Evolutionary conservation across 2,797 vertebrate genomes (phyloP).

Genomic region (Alexandromys oeconomus): DNA sequence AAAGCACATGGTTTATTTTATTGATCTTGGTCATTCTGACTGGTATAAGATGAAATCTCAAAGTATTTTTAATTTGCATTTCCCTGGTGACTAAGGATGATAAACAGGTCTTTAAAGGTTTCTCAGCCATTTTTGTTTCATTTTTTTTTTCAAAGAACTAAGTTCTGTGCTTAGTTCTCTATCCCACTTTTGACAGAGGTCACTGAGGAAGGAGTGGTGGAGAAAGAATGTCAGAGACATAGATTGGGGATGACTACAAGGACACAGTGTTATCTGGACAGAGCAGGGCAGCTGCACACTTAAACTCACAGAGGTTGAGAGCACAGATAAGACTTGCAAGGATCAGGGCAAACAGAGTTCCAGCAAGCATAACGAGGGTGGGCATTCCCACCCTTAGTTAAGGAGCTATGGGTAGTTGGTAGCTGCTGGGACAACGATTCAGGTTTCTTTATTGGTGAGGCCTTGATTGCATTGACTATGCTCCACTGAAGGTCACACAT

Average conservation of each 20-base stretch:
- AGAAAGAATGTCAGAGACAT: background rate
- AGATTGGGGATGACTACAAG: background rate
- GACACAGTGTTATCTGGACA: background rate
- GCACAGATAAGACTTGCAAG: background rate
- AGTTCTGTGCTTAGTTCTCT: too few relatives aligned
- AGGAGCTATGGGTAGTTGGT: background rate
- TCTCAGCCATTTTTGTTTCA: background rate
- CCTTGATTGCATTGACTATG: too few relatives aligned
- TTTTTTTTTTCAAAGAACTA: too few relatives aligned
- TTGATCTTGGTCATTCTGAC: background rate
- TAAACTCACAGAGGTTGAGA: background rate
- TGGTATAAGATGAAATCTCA: background rate
- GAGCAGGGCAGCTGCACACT: background rate
- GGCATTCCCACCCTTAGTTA: rapidly evolving
- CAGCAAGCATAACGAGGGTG: background rate
- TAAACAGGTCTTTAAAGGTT: background rate
- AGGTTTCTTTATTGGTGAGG: too few relatives aligned
- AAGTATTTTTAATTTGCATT: background rate
- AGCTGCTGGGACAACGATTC: background rate
- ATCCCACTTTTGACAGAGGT: too few relatives aligned
- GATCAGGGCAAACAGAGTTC: background rate
- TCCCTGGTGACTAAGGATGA: background rate
- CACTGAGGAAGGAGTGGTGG: background rate
- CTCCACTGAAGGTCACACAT: too few relatives aligned
- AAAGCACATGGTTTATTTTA: too few relatives aligned